A percentile compares a stretch with the other conserved stretches of the same genome.
Evolutionary conservation across 2,797 vertebrate genomes (phyloP).

Genomic region (Acipenser transmontanus): DNA sequence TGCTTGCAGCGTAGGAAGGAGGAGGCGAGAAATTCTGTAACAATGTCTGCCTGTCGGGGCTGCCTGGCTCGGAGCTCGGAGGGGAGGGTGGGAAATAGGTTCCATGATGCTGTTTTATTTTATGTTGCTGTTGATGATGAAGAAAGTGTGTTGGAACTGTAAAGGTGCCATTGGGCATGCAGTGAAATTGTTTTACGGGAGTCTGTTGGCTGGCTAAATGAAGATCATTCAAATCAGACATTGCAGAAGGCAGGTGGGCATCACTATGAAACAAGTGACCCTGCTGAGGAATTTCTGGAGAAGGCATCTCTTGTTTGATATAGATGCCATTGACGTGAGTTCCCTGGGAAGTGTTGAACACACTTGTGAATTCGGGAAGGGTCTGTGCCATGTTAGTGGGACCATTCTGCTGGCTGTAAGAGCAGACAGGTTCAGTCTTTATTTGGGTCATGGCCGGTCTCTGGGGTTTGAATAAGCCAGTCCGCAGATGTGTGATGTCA

Average conservation of each 20-base stretch:
- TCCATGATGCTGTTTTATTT: conserved; percentile 60
- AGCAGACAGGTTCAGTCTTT: conserved; percentile 78
- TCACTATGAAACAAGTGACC: conserved; percentile 75
- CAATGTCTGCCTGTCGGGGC: conserved; percentile 82
- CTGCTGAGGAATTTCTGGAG: conserved; percentile 81
- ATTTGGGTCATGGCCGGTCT: conserved; percentile 71
- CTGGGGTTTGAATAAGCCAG: conserved; percentile 78
- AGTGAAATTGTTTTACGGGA: conserved; percentile 60
- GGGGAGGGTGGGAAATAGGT: conserved; percentile 89
- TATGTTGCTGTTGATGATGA: conserved; percentile 30
- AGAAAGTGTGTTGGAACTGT: conserved; percentile 62
- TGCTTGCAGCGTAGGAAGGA: conserved; percentile 85
- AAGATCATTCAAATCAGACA: conserved; percentile 66
- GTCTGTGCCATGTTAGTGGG: conserved; percentile 54
- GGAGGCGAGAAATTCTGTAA: conserved; percentile 86
- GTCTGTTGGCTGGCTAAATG: conserved; percentile 59
- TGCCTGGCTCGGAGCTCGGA: conserved; percentile 88
- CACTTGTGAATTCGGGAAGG: conserved; percentile 78
- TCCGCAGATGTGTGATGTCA: conserved; percentile 81
- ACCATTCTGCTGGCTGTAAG: conserved; percentile 75
- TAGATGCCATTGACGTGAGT: conserved; percentile 66
- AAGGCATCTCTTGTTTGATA: conserved; percentile 87
- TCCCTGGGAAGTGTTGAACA: conserved; percentile 69
- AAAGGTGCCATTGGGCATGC: conserved; percentile 60
- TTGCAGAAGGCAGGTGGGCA: conserved; percentile 63